Base-by-base conservation (phyloP, 2,797 vertebrate species). In the Amniataba percoides region DNA sequence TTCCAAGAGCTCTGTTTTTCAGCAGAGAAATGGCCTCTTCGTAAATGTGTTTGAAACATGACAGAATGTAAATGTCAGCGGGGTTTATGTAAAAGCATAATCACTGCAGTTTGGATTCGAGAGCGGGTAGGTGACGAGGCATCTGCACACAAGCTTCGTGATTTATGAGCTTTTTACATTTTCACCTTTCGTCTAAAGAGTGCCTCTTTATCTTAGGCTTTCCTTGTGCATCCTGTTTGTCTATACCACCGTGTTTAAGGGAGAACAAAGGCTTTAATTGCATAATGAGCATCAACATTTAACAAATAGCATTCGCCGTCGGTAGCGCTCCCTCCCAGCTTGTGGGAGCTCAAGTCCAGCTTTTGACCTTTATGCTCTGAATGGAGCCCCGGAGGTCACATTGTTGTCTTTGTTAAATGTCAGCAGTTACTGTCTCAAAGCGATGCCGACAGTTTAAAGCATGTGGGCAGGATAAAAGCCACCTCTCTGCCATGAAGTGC, bases 341-440 rank as follows among this genome's bases (percentile, higher is more conserved):
- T 52, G 65, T 56, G 77, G 73, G 78, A 52, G 40, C 55, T 36
- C 25, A 40, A 79, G 72, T 85, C 76, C 57, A 80, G 77, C 61
- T 76, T 81, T 77, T 90, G 92, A 91, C 88, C 90, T 89, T 89
- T 82, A 4, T 65, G 67, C 77, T 88, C 36, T 74, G 69, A 87
- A 67, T 58, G 66, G 51, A 67, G 57, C 84, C 74, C 70, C 67
- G 13, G 70, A 76, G 85, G 87, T 90, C 86, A 84, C 82, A 34
- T 65, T 80, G 71, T 79, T 81, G 81, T 83, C 79, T 88, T 80
- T 84, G 75, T 80, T 89, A 92, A 94, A 94, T 91, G 91, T 90
- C 91, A 92, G 76, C 71, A 31, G 79, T 85, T 83, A 79, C 69
- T 51, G 77, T 85, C 83, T 89, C 80, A 77, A 73, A 87, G 86